Evolutionary conservation across 1,140 invertebrate species (phyloP).

Genomic region (Diorhabda carinulata): DNA sequence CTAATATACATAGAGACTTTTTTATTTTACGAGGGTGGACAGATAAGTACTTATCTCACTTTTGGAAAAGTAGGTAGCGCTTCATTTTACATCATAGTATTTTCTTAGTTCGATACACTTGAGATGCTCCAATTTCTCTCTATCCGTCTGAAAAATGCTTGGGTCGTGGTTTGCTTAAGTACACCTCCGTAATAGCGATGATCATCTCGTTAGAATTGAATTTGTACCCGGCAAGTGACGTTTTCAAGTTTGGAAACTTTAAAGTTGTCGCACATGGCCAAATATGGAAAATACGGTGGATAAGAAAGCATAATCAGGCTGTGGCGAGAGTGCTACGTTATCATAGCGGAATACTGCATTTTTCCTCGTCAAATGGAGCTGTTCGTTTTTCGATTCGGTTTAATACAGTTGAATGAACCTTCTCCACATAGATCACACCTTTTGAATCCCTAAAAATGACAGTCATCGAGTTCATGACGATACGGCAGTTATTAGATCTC

Average conservation of each 20-base stretch:
- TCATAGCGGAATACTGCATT: no score
- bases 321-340: no score
- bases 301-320: neutral
- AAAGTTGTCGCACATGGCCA: neutral
- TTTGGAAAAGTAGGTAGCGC: conserved; percentile 19
- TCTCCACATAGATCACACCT: no score
- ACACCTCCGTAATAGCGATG: neutral
- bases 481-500: no score
- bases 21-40: neutral
- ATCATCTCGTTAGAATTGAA: conserved; percentile 4
- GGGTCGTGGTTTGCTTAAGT: conserved; percentile 21
- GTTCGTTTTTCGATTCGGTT: no score
- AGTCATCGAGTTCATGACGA: no score
- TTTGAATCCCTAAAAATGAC: no score
- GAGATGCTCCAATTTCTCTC: conserved; percentile 44
- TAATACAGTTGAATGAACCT: no score
- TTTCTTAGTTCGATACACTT: conserved; percentile 36
- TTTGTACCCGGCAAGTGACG: conserved; percentile 34
- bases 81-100: conserved; percentile 21
- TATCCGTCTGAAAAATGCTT: conserved; percentile 44
- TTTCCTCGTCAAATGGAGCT: no score
- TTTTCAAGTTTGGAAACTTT: conserved; percentile 29
- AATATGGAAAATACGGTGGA: neutral
- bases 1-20: no score
- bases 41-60: neutral